phyloP scores from a whole-genome alignment of 2,888 invertebrate species.

The Archips xylosteana region DNA sequence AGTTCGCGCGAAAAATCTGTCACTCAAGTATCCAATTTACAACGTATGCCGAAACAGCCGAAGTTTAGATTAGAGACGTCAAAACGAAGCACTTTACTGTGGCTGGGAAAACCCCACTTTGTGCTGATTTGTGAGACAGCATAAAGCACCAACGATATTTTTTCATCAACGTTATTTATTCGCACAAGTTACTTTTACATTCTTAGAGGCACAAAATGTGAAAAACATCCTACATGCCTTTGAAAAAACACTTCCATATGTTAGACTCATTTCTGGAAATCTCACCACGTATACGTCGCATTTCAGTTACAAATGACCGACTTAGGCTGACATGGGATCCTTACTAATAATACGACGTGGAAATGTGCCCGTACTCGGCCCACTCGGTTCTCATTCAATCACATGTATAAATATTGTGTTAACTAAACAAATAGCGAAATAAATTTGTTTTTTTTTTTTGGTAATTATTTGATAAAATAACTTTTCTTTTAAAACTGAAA shows the following conservation, averaged over 20 bases:
- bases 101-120: slow-evolving; percentile 59
- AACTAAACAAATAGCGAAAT: slow-evolving; percentile 1
- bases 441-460: background rate
- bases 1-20: slow-evolving; percentile 5
- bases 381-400: slow-evolving; percentile 14
- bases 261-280: slow-evolving; percentile 57
- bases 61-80: slow-evolving; percentile 52
- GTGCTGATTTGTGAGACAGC: slow-evolving; percentile 67
- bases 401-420: slow-evolving; percentile 1
- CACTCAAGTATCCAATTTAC: slow-evolving; percentile 9
- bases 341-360: slow-evolving; percentile 33
- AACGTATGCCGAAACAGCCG: slow-evolving; percentile 6
- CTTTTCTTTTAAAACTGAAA: too few species aligned
- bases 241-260: slow-evolving; percentile 70
- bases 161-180: slow-evolving; percentile 73
- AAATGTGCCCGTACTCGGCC: slow-evolving; percentile 9
- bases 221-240: slow-evolving; percentile 64
- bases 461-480: background rate
- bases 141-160: slow-evolving; percentile 65
- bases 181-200: slow-evolving; percentile 70
- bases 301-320: slow-evolving; percentile 54
- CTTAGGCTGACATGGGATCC: slow-evolving; percentile 47
- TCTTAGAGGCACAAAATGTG: slow-evolving; percentile 67
- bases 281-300: slow-evolving; percentile 53
- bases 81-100: slow-evolving; percentile 59